A percentile compares a stretch with the other conserved stretches of the same genome.
Conservation (phyloP, 2,113 vertebrate species). For the Osmerus mordax region DNA sequence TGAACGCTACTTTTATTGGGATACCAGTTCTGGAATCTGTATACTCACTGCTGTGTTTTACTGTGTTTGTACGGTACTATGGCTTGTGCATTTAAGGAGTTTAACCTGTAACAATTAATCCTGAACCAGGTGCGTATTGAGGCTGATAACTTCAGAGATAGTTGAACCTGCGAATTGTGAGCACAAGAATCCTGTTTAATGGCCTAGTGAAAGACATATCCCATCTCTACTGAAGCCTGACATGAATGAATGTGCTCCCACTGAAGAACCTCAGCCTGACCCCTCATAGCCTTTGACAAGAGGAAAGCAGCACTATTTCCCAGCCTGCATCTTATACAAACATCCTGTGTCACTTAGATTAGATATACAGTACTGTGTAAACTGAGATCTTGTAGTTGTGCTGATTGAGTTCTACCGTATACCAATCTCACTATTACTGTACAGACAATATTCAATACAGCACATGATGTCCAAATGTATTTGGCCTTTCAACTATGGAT, state of each 20-base stretch:
- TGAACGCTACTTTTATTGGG: conserved; percentile 20
- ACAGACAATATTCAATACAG: too few relatives aligned
- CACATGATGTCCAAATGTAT: too few relatives aligned
- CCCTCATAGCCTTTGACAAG: neutral
- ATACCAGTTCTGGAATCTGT: conserved; percentile 12
- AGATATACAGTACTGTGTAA: too few relatives aligned
- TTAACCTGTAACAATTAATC: neutral
- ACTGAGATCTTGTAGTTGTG: too few relatives aligned
- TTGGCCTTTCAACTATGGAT: too few relatives aligned
- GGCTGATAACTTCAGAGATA: neutral
- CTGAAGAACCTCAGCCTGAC: neutral
- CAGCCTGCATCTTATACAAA: too few relatives aligned
- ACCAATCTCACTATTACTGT: too few relatives aligned
- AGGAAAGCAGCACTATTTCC: too few relatives aligned
- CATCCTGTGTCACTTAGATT: too few relatives aligned
- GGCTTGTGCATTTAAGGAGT: neutral
- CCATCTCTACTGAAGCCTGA: neutral
- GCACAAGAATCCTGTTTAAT: neutral
- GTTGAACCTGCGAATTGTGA: neutral
- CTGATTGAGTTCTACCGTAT: too few relatives aligned
- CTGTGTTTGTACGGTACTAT: neutral
- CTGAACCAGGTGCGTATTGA: too few relatives aligned
- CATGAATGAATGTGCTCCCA: neutral
- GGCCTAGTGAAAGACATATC: neutral
- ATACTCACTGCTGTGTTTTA: neutral